Conservation (phyloP, 1,140 invertebrate species). For the Spodoptera frugiperda region DNA sequence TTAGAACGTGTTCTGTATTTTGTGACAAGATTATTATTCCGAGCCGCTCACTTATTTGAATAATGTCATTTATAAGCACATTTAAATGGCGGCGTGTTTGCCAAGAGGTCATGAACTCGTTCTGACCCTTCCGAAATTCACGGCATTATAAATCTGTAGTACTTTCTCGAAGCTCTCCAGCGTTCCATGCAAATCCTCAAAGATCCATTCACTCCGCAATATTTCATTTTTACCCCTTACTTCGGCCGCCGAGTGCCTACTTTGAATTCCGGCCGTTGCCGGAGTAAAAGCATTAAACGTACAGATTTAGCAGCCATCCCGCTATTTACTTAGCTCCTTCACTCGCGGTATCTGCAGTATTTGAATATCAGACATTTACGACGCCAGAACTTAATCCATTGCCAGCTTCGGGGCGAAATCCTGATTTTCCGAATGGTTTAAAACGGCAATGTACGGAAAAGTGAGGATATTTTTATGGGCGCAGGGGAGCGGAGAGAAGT, state of each 20-base stretch:
- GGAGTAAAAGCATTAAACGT: slow-evolving; percentile 33
- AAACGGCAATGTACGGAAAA: slow-evolving; percentile 8
- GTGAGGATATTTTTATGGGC: background rate
- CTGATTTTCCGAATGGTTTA: background rate
- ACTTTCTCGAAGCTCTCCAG: slow-evolving; percentile 3
- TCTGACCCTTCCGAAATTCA: too few relatives aligned
- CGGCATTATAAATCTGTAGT: background rate
- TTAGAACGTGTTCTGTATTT: background rate
- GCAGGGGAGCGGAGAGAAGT: slow-evolving; percentile 11
- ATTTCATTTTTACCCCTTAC: slow-evolving; percentile 17
- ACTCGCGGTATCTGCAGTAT: slow-evolving; percentile 3
- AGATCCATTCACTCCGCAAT: slow-evolving; percentile 9
- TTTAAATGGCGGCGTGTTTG: background rate
- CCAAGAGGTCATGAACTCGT: too few relatives aligned
- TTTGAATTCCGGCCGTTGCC: slow-evolving; percentile 12
- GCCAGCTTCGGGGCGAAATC: background rate
- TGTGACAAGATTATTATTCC: slow-evolving; percentile 1
- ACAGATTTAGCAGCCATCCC: slow-evolving; percentile 37
- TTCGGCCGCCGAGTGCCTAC: slow-evolving; percentile 24
- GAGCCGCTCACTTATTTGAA: background rate
- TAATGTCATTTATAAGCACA: background rate
- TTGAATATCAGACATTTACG: background rate
- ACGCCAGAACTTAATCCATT: background rate
- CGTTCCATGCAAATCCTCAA: slow-evolving; percentile 1
- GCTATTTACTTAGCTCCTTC: slow-evolving; percentile 17